Evolutionary conservation across 2,888 invertebrate genomes (phyloP).

Genomic region (Ophion obscuratus): DNA sequence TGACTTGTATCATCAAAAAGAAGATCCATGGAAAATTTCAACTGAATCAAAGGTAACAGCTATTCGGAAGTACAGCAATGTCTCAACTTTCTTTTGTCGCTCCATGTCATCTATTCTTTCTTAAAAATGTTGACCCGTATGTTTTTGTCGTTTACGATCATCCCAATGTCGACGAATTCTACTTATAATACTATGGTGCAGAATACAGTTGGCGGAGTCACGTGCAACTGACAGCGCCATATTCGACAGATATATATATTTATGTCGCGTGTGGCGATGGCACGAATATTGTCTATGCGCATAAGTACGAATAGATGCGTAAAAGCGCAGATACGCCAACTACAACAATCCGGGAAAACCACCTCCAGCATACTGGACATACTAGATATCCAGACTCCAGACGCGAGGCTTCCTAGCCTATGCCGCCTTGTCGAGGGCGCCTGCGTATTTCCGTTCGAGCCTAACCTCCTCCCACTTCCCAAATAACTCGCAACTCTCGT

Average conservation of each 20-base stretch:
- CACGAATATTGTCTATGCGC: neutral
- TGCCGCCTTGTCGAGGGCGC: constrained; percentile 68
- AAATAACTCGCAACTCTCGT: constrained; percentile 45
- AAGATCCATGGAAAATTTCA: too few species aligned
- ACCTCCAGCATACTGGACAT: constrained; percentile 27
- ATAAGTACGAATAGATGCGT: neutral
- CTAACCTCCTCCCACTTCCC: constrained; percentile 26
- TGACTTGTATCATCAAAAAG: too few species aligned
- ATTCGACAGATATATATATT: neutral
- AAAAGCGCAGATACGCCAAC: constrained; percentile 69
- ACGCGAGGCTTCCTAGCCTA: constrained; percentile 3
- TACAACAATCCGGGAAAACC: neutral
- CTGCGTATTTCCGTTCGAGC: constrained; percentile 62
- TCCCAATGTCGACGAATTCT: neutral
- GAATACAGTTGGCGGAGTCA: neutral
- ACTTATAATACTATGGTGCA: neutral
- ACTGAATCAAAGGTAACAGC: too few species aligned
- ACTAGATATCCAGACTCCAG: constrained; percentile 42
- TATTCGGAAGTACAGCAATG: too few species aligned
- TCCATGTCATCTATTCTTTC: neutral
- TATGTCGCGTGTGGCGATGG: neutral
- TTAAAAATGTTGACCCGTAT: neutral
- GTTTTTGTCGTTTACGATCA: neutral
- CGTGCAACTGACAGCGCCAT: neutral
- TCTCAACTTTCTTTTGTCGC: neutral